Evolutionary conservation across 1,140 invertebrate genomes (phyloP).

Genomic region (Aphelinus certus): DNA sequence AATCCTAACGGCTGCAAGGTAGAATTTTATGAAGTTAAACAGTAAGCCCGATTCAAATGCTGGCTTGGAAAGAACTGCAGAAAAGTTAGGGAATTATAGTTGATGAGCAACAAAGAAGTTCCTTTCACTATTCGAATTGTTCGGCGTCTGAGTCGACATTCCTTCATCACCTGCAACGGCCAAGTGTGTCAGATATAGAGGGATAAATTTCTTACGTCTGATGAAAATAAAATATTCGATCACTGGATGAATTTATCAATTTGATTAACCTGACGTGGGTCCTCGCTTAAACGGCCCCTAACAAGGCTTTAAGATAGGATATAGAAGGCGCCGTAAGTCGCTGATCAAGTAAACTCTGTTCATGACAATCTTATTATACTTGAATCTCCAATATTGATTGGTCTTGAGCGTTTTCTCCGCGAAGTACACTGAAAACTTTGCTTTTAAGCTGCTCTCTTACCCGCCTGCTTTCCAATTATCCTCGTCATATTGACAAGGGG

Average conservation of each 20-base stretch:
- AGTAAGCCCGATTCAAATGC: too few relatives aligned
- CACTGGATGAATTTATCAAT: not conserved
- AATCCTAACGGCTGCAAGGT: too few relatives aligned
- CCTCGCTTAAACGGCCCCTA: not conserved
- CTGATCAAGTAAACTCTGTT: conserved; percentile 15
- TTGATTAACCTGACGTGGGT: not conserved
- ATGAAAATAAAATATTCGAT: too few relatives aligned
- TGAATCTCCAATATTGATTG: conserved; percentile 15
- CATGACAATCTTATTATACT: conserved; percentile 5
- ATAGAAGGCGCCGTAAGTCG: not conserved
- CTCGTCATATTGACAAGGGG: not conserved
- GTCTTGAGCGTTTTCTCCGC: not conserved
- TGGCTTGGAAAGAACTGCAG: too few relatives aligned
- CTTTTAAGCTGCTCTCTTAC: not conserved
- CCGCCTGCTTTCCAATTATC: not conserved
- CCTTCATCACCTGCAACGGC: too few relatives aligned
- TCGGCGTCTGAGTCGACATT: too few relatives aligned
- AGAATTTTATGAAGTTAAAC: too few relatives aligned
- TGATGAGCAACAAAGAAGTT: too few relatives aligned
- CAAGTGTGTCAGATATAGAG: too few relatives aligned
- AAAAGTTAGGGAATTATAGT: too few relatives aligned
- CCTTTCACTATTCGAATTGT: too few relatives aligned
- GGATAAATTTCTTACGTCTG: too few relatives aligned
- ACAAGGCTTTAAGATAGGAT: not conserved
- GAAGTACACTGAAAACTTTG: not conserved